A percentile compares a stretch with the other conserved stretches of the same genome.
phyloP scores from a whole-genome alignment of 2,113 vertebrate genomes.

The Pygathrix nemaeus region DNA sequence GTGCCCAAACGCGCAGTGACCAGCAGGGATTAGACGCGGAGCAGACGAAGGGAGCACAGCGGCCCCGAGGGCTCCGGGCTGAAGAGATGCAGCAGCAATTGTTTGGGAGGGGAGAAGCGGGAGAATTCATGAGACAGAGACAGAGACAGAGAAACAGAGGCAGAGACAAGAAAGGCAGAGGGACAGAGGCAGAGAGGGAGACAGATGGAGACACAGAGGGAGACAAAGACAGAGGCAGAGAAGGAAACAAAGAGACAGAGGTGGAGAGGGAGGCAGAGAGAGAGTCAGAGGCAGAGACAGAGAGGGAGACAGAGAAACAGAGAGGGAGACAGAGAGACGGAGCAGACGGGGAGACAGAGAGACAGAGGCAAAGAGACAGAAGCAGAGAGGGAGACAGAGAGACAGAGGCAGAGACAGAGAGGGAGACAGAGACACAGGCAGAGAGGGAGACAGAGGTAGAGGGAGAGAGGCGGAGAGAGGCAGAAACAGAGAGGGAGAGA shows the following conservation, averaged over 20 bases:
- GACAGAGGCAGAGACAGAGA: accelerated
- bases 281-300: accelerated
- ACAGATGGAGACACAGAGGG: accelerated
- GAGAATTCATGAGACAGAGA: background rate
- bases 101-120: too few species aligned
- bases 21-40: background rate
- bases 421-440: accelerated
- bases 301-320: too few species aligned
- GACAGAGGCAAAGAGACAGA: too few species aligned
- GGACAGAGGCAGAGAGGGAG: background rate
- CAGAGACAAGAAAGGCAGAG: background rate
- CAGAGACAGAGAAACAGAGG: background rate
- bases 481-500: background rate
- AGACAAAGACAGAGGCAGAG: background rate
- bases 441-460: too few species aligned
- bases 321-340: too few species aligned
- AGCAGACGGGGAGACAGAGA: too few species aligned
- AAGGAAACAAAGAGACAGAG: too few species aligned
- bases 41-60: background rate
- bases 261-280: too few species aligned
- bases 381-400: background rate
- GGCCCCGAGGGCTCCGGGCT: background rate
- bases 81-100: too few species aligned
- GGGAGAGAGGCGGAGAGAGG: background rate
- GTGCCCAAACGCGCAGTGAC: background rate